phyloP scores from a whole-genome alignment of 1,140 invertebrate genomes.

The Drosophila ogumai region DNA sequence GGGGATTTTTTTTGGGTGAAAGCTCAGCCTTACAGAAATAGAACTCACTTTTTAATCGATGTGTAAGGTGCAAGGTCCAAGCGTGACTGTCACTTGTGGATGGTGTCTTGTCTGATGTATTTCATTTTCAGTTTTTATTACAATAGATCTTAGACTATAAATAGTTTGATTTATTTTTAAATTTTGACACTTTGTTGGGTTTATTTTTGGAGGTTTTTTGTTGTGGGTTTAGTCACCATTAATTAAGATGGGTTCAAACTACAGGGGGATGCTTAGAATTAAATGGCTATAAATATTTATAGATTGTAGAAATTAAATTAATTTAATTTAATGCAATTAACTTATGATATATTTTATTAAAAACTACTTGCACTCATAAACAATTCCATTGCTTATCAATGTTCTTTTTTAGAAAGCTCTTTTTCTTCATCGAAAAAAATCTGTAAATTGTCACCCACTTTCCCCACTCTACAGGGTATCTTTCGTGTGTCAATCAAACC shows the following conservation, averaged over 20 bases:
- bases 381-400: background rate
- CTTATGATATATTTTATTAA: too few relatives aligned
- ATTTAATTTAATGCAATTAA: too few relatives aligned
- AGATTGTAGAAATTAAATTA: too few relatives aligned
- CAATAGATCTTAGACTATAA: background rate
- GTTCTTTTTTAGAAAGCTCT: background rate
- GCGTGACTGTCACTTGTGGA: background rate
- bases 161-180: background rate
- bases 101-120: too few relatives aligned
- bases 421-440: background rate
- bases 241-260: background rate
- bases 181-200: too few relatives aligned
- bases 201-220: background rate
- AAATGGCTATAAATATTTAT: background rate
- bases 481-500: slow-evolving; percentile 14
- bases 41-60: background rate
- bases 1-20: slow-evolving; percentile 12
- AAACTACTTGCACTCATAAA: too few relatives aligned
- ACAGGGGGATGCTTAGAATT: background rate
- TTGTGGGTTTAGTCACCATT: background rate
- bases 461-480: slow-evolving; percentile 22
- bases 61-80: background rate
- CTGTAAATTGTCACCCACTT: background rate
- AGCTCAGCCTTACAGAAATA: slow-evolving; percentile 23
- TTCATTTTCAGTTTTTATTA: background rate